Conservation (phyloP, 2,888 invertebrate species). For the Odontocolon sp. region DNA sequence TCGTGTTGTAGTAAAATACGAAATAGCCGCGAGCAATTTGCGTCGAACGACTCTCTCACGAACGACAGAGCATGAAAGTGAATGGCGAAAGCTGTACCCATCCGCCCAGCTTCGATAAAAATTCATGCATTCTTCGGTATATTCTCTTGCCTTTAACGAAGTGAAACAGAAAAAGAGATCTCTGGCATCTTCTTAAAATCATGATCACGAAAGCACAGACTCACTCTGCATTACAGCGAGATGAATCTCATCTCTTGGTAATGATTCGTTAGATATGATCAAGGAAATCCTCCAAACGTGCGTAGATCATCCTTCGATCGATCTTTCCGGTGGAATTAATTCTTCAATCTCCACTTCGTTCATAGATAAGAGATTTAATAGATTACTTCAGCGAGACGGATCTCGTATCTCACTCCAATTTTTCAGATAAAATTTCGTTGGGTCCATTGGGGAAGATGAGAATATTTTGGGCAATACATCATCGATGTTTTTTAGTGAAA, state of each 20-base stretch:
- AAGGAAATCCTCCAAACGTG: constrained; percentile 7
- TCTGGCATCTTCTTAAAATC: not conserved
- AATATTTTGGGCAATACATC: too few species aligned
- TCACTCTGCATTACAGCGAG: not conserved
- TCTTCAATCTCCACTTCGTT: too few species aligned
- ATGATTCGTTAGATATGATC: constrained; percentile 15
- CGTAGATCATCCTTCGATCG: not conserved
- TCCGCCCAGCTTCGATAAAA: constrained; percentile 45
- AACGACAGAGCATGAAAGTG: constrained; percentile 47
- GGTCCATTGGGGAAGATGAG: too few species aligned
- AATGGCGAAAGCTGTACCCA: constrained; percentile 58
- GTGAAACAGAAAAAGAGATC: constrained; percentile 36
- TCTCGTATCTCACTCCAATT: too few species aligned
- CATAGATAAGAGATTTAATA: too few species aligned
- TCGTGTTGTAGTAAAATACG: not conserved
- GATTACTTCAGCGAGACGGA: too few species aligned
- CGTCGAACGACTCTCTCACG: constrained; percentile 35
- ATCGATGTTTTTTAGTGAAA: too few species aligned
- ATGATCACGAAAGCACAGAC: constrained; percentile 11
- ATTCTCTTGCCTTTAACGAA: constrained; percentile 45
- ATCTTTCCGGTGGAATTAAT: not conserved
- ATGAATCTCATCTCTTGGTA: not conserved
- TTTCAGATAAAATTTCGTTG: too few species aligned
- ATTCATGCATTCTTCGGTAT: constrained; percentile 15
- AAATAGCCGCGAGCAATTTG: constrained; percentile 9